Conservation (phyloP, 1,140 invertebrate genomes). For the Drosophila pachea region DNA sequence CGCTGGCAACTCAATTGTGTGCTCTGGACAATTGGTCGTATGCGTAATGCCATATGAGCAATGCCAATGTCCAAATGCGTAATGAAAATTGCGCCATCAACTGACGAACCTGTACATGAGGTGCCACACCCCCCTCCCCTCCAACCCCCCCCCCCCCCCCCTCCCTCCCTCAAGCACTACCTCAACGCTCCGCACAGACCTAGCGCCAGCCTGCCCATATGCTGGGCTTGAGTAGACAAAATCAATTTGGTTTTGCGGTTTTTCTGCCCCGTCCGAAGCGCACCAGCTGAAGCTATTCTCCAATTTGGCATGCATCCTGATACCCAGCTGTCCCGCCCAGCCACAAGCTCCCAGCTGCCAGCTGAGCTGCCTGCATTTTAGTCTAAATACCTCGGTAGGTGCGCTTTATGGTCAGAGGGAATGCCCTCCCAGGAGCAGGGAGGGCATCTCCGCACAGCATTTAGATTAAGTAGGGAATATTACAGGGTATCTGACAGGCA, state of each 20-base stretch:
- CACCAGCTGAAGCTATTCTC: slow-evolving; percentile 36
- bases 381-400: slow-evolving; percentile 62
- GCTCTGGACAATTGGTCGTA: slow-evolving; percentile 62
- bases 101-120: slow-evolving; percentile 28
- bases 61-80: slow-evolving; percentile 60
- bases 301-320: slow-evolving; percentile 56
- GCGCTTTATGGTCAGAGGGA: slow-evolving; percentile 42
- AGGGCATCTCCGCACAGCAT: no score
- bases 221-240: slow-evolving; percentile 68
- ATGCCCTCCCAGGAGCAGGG: not conserved
- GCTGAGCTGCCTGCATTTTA: slow-evolving; percentile 58
- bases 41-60: slow-evolving; percentile 74
- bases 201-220: slow-evolving; percentile 27
- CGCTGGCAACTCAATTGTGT: slow-evolving; percentile 61
- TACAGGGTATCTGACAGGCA: not conserved
- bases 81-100: slow-evolving; percentile 71
- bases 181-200: slow-evolving; percentile 3
- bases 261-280: slow-evolving; percentile 39
- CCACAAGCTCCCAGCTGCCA: slow-evolving; percentile 9
- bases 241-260: slow-evolving; percentile 76
- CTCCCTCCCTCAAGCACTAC: no score
- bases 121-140: not conserved
- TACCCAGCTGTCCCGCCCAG: not conserved
- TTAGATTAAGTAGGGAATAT: no score
- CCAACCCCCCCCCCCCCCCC: no score